Evolutionary conservation across 2,797 vertebrate genomes (phyloP), one percentile per base, ranked within the genome.

Genomic region (Apogon talboti): DNA sequence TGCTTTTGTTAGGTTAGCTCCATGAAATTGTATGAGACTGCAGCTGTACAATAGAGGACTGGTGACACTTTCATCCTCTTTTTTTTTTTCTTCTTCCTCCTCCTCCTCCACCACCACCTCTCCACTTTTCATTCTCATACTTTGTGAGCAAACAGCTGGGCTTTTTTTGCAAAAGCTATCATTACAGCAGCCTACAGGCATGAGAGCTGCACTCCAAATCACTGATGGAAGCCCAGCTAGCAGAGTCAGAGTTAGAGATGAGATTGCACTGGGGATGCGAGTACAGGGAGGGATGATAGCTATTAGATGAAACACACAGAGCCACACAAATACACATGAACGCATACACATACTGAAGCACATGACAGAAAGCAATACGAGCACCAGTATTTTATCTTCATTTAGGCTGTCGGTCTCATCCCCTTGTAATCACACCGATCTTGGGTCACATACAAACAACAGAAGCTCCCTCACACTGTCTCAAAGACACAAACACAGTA

Each of bases 111-210:
- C 67, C 45, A 76, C 66, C 62, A 72, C 59, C 45, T 71, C 65
- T 72, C 64, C 58, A 82, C 74, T 75, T 83, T 78, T 78, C 56
- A 81, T 67, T 83, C 76, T 83, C 75, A 61, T 78, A 83, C 84
- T 85, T 78, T 75, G 81, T 83, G 68, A 83, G 69, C 76, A 83
- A 88, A 88, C 87, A 89, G 86, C 84, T 90, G 89, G 76, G 73
- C 13, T 40, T 70, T 64, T 62, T 59, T 18, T 43, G 24, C 53
- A 65, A 85, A 72, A 81, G 82, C 82, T 72, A 82, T 90, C 80
- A 90, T 89, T 89, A 80, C 49, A 50, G 76, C 66, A 78, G 72
- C 77, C 84, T 79, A 84, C 61, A 78, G 85, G 72, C 86, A 84
- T 54, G 79, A 86, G 74, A 79, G 79, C 70, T 57, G 61, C 70